Base-by-base conservation (phyloP, 2,888 invertebrate genomes). In the Sipha maydis region DNA sequence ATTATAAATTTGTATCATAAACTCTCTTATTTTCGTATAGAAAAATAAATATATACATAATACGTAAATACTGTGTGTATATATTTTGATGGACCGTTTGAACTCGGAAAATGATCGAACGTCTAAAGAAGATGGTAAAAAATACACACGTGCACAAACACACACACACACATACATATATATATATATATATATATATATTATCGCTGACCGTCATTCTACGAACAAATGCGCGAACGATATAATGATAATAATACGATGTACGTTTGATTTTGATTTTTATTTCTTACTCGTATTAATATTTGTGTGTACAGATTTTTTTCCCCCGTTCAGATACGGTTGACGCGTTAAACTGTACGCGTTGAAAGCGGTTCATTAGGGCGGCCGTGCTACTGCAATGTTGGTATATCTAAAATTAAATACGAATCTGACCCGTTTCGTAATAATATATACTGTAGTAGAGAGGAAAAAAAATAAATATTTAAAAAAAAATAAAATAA, bases 321-420 rank as follows among this genome's bases (percentile, higher is more conserved):
- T 85, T 48, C 14, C 14, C 41, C 67, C 31, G 34, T 41, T 17
- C 67, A 48, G 85, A 78, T 56, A 38, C n/a, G 79, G 71, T 80
- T 41, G 86, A 86, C 69, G 86, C 71, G 85, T 79, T 79, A 79
- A 85, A 79, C 71, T n/a, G 77, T 85, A 85, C 78, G 41, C 69
- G 86, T 56, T 86, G 79, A 86, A 79, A 86, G 79, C 78, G 71
- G 79, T 79, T 86, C 71, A 79, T 78, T 69, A 79, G 71, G 56
- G 21, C 71, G 85, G 79, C 69, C n/a, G 71, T 56, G 78, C 69
- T 31, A n/a, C 71, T 25, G 83, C 31, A 71, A n/a, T 48, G 75
- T 84, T 17, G 56, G 56, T 61, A 73, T 80, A 88, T 88, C 86
- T 88, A 88, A 88, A 88, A 88, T 88, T 88, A 88, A 88, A 88